Conservation (phyloP, 2,113 vertebrate species). For the Chlorocebus sabaeus region DNA sequence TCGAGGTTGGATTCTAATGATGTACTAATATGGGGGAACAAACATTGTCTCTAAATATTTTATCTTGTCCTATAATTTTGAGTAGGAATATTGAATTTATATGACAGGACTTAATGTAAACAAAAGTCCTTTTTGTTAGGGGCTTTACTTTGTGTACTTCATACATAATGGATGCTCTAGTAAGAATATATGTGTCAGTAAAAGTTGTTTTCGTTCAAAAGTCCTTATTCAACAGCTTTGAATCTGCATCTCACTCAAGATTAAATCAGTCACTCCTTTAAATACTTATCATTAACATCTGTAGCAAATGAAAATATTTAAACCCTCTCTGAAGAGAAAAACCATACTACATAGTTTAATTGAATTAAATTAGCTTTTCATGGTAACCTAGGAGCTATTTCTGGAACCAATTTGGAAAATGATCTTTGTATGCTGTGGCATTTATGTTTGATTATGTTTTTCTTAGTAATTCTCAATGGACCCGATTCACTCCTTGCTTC, state of each 20-base stretch:
- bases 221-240: background rate
- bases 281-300: conserved; percentile 69
- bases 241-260: conserved; percentile 24
- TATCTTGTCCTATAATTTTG: background rate
- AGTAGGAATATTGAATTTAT: background rate
- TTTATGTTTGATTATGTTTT: conserved; percentile 77
- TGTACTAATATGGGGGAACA: background rate
- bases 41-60: background rate
- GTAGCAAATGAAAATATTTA: conserved; percentile 70
- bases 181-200: background rate
- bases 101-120: background rate
- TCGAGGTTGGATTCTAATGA: background rate
- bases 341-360: conserved; percentile 68
- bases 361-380: conserved; percentile 74
- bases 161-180: background rate
- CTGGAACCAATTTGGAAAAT: conserved; percentile 79
- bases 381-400: conserved; percentile 74
- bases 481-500: conserved; percentile 56
- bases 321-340: conserved; percentile 71
- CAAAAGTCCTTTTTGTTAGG: background rate
- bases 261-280: conserved; percentile 53
- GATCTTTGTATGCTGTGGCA: conserved; percentile 68
- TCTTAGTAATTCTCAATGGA: conserved; percentile 71
- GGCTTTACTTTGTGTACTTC: background rate
- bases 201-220: conserved; percentile 9